Percentiles rank a stretch among this genome's conserved stretches.
These are phyloP conservation scores for Zelostemma sp. DNA, from an alignment of 1,140 invertebrate genomes.

Conservation along the genomic window DNA sequence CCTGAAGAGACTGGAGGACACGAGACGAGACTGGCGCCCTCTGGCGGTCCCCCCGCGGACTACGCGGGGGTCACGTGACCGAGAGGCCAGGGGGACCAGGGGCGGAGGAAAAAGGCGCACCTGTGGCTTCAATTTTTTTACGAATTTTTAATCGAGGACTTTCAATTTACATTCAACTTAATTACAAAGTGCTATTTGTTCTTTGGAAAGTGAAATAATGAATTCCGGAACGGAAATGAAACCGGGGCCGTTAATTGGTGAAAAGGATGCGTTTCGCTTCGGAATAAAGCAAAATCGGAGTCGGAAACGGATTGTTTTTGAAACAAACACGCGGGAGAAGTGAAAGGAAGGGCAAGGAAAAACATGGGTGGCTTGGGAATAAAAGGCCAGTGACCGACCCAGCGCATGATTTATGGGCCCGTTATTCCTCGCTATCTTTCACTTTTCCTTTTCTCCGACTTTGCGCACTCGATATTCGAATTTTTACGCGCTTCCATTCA, in stretches of 20 bases:
- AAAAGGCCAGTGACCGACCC: slow-evolving; percentile 60
- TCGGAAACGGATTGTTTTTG: not conserved
- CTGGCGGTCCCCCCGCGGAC: slow-evolving; percentile 34
- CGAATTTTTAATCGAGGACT: too few relatives aligned
- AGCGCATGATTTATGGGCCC: slow-evolving; percentile 61
- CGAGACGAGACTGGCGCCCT: slow-evolving; percentile 5
- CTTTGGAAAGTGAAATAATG: too few relatives aligned
- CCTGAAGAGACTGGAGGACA: slow-evolving; percentile 1
- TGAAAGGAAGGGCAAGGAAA: slow-evolving; percentile 9
- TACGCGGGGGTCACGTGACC: slow-evolving; percentile 43
- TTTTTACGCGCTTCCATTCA: slow-evolving; percentile 48
- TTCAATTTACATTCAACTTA: too few relatives aligned
- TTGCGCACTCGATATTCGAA: slow-evolving; percentile 44
- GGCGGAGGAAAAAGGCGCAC: slow-evolving; percentile 35
- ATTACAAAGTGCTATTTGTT: too few relatives aligned
- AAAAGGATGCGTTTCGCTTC: not conserved
- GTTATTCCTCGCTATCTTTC: slow-evolving; percentile 56
- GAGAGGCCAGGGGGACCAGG: slow-evolving; percentile 19
- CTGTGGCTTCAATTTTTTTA: slow-evolving; percentile 49
- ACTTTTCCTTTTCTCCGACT: slow-evolving; percentile 59
- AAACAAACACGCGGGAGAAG: slow-evolving; percentile 1
- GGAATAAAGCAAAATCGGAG: not conserved
- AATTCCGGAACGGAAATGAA: too few relatives aligned
- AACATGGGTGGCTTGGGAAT: slow-evolving; percentile 18
- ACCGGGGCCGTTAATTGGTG: too few relatives aligned